Percentiles rank a stretch among this genome's conserved stretches.
These are phyloP conservation scores for Ptilorrhoa leucosticta DNA, from an alignment of 2,113 vertebrate genomes.

Conservation along the genomic window DNA sequence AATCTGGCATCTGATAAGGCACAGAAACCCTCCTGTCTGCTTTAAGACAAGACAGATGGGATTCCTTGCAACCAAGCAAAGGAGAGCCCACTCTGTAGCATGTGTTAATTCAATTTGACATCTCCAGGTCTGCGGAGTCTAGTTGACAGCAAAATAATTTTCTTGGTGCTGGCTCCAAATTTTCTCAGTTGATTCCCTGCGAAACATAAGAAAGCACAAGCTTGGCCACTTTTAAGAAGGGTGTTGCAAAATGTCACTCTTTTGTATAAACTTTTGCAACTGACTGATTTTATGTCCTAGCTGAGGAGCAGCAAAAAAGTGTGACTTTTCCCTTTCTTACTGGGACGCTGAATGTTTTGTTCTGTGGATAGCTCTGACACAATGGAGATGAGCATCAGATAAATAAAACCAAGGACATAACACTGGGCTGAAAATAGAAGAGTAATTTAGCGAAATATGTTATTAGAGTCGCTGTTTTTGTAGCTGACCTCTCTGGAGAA, in stretches of 20 bases:
- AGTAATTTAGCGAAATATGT: background rate
- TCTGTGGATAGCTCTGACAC: background rate
- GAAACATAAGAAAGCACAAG: background rate
- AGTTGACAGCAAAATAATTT: background rate
- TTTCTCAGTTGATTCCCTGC: background rate
- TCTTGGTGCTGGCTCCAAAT: background rate
- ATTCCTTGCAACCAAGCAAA: background rate
- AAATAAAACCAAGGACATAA: background rate
- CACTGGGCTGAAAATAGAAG: background rate
- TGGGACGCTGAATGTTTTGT: background rate
- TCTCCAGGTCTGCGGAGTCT: background rate
- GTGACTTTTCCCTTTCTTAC: background rate
- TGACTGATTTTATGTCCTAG: background rate
- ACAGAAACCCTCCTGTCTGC: background rate
- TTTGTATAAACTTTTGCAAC: background rate
- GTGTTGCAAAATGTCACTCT: background rate
- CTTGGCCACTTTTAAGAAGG: background rate
- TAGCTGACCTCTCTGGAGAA: background rate
- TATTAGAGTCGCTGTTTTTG: background rate
- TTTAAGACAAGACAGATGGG: background rate
- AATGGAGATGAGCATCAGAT: background rate
- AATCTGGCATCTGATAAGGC: background rate
- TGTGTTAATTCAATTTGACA: background rate
- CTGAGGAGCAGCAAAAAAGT: background rate
- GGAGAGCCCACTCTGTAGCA: background rate